phyloP scores from a whole-genome alignment of 2,797 vertebrate species.

The Macropodus opercularis region DNA sequence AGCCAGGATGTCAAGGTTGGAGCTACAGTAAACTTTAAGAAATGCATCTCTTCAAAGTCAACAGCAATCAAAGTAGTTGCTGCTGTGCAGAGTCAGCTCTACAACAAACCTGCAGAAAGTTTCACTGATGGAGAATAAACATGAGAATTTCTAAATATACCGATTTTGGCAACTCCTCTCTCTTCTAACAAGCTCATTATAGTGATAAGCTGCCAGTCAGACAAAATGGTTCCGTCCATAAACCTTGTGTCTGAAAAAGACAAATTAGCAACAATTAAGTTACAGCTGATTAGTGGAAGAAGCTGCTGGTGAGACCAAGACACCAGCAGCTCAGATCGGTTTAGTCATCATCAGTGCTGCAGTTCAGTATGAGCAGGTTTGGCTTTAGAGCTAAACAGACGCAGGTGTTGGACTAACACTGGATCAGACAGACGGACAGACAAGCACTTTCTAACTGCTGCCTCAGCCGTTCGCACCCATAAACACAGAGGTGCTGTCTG shows the following conservation, averaged over 20 bases:
- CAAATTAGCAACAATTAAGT: not conserved
- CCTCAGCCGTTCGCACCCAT: conserved; percentile 35
- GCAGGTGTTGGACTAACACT: conserved; percentile 36
- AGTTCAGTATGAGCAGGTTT: conserved; percentile 14
- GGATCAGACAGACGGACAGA: conserved; percentile 14
- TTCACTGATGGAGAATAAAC: too few relatives aligned
- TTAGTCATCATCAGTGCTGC: not conserved
- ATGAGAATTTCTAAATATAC: too few relatives aligned
- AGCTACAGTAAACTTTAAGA: not conserved
- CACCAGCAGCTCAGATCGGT: too few relatives aligned
- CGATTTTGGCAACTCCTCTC: too few relatives aligned
- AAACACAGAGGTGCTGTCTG: conserved; percentile 18
- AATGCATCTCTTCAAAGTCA: too few relatives aligned
- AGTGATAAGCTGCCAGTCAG: too few relatives aligned
- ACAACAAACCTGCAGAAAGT: too few relatives aligned
- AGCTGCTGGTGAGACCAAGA: not conserved
- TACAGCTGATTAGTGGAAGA: not conserved
- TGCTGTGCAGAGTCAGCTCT: too few relatives aligned
- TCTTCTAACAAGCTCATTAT: too few relatives aligned
- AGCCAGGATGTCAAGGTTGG: too few relatives aligned
- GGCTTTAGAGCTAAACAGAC: conserved; percentile 42
- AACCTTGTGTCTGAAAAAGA: not conserved
- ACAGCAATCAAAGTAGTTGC: too few relatives aligned
- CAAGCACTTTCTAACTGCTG: conserved; percentile 25
- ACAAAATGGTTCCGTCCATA: too few relatives aligned